phyloP scores from a whole-genome alignment of 2,113 vertebrate species.

The pig (Sus scrofa) region DNA sequence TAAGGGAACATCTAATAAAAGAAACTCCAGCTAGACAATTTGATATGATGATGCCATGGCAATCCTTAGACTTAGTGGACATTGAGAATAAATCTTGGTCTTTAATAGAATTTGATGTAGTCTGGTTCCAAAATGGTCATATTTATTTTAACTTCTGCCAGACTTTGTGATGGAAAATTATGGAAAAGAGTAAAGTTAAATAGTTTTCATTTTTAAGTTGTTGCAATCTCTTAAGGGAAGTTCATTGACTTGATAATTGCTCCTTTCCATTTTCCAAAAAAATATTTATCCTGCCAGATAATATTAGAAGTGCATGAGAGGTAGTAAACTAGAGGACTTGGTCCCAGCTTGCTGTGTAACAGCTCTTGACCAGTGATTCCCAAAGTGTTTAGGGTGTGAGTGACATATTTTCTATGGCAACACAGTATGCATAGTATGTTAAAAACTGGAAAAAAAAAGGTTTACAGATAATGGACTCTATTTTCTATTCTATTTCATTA shows the following conservation, averaged over 20 bases:
- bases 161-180: conserved; percentile 65
- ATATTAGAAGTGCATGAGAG: not conserved
- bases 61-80: conserved; percentile 63
- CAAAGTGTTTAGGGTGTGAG: not conserved
- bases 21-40: conserved; percentile 73
- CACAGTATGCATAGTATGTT: not conserved
- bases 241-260: not conserved
- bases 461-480: not conserved
- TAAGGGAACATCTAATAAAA: conserved; percentile 70
- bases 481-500: not conserved
- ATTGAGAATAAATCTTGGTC: conserved; percentile 66
- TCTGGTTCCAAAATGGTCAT: conserved; percentile 73
- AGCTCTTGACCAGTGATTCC: not conserved
- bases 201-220: not conserved
- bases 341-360: not conserved
- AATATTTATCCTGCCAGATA: not conserved
- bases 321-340: not conserved
- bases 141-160: conserved; percentile 77
- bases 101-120: conserved; percentile 75
- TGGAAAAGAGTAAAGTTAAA: conserved; percentile 54
- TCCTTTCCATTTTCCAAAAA: conserved; percentile 8
- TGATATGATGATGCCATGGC: conserved; percentile 62
- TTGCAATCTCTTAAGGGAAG: not conserved
- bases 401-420: not conserved
- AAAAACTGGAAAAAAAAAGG: not conserved